Evolutionary conservation across 2,113 vertebrate species (phyloP).

Genomic region (Mola mola): DNA sequence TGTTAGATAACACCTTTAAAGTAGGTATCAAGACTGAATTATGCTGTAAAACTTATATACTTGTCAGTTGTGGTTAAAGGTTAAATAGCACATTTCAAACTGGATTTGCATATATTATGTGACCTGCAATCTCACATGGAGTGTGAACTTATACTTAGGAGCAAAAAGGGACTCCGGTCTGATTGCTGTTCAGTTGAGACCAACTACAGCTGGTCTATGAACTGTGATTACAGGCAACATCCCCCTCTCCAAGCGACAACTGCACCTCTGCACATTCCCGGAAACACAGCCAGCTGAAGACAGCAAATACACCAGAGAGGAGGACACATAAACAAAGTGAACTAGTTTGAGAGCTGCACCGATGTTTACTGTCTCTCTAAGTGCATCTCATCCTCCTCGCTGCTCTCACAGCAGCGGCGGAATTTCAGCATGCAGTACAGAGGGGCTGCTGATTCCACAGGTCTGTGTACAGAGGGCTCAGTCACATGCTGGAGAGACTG

Average conservation of each 20-base stretch:
- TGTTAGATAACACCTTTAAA: constrained; percentile 24
- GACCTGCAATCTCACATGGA: not conserved
- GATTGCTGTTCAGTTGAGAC: constrained; percentile 23
- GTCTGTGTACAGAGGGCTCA: constrained; percentile 74
- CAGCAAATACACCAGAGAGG: constrained; percentile 63
- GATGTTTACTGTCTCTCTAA: constrained; percentile 70
- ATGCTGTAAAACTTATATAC: not conserved
- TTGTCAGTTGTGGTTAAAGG: constrained; percentile 13
- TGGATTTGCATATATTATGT: not conserved
- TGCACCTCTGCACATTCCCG: constrained; percentile 71
- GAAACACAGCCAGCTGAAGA: constrained; percentile 66
- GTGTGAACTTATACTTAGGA: not conserved
- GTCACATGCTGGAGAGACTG: constrained; percentile 64
- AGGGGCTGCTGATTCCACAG: constrained; percentile 62
- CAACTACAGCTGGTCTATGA: constrained; percentile 58
- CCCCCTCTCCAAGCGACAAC: constrained; percentile 55
- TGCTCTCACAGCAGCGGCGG: constrained; percentile 49
- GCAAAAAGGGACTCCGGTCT: constrained; percentile 26
- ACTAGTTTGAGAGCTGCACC: constrained; percentile 51
- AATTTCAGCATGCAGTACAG: constrained; percentile 63
- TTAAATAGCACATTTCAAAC: constrained; percentile 9
- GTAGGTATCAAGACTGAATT: not conserved
- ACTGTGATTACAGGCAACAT: constrained; percentile 60
- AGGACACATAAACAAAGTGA: constrained; percentile 65
- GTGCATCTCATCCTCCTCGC: constrained; percentile 60